Base-by-base conservation (phyloP, 2,113 vertebrate genomes). In the Lepus europaeus region DNA sequence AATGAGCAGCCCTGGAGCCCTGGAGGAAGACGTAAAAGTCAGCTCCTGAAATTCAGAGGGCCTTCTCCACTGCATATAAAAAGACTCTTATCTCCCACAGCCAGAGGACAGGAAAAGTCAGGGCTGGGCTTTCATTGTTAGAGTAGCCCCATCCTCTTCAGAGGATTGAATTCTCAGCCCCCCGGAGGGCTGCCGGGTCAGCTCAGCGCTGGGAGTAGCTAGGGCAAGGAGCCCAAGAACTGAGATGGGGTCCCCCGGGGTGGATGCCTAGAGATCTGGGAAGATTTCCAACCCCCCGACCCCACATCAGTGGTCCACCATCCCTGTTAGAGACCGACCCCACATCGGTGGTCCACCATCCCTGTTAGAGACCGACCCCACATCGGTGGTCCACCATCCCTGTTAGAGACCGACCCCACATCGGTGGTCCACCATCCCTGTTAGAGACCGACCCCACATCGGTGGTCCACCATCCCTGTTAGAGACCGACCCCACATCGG, bases 11-110 rank as follows among this genome's bases (percentile, higher is more conserved):
- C 51, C 27, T 13, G 6, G 31, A 56, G 85, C 85, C 91, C 84
- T 33, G 9, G 31, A 76, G 77, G 82, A 96, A 96, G 85, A 79
- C 61, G 20, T 73, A 56, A 85, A 84, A 86, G 82, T 73, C 79
- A 36, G 78, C 64, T n/a, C 49, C 45, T 79, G 88, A 78, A 49
- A 68, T 51, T 79, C 85, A 66, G 90, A 82, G n/a, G 66, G 70
- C 61, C 86, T 86, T 80, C 33, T 86, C 23, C 14, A 33, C 33
- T 66, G 90, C 70, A 61, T 36, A 20, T 16, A 56, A 85, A 91
- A 56, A 79, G 77, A 86, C 69, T 89, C 90, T 53, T 61, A 29
- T 23, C 73, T 91, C 20, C 84, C 11, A 51, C 59, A 86, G 87
- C 51, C 66, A 76, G 66, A 16, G 69, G 51, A 74, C 16, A 86